Evolutionary conservation across 2,797 vertebrate species (phyloP).

Genomic region (Myiotriccus ornatus): DNA sequence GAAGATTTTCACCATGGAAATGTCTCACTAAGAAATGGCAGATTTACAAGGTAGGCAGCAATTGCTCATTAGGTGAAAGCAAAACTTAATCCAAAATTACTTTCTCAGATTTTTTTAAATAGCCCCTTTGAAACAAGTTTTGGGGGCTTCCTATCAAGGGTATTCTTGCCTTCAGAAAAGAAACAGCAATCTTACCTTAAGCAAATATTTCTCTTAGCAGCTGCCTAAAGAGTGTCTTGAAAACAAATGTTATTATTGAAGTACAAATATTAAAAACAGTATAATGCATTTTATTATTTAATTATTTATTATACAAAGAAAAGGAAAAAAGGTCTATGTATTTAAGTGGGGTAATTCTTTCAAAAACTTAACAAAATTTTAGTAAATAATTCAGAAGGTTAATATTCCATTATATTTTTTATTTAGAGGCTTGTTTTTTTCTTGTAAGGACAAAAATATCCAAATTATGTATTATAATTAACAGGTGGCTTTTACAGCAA

Average conservation of each 20-base stretch:
- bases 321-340: not conserved
- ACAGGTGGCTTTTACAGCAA: constrained; percentile 64
- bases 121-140: not conserved
- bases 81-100: not conserved
- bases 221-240: not conserved
- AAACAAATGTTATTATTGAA: not conserved
- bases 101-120: not conserved
- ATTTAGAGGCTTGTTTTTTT: not conserved
- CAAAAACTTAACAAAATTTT: not conserved
- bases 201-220: not conserved
- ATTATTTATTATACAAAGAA: not conserved
- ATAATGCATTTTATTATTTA: not conserved
- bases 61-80: constrained; percentile 1
- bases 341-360: not conserved
- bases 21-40: not conserved
- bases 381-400: not conserved
- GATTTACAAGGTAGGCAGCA: not conserved
- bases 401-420: not conserved
- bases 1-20: constrained; percentile 4
- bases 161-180: not conserved
- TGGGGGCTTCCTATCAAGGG: not conserved
- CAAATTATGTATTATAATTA: constrained; percentile 42
- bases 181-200: not conserved
- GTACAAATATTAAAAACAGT: not conserved
- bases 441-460: constrained; percentile 8